phyloP scores from a whole-genome alignment of 2,797 vertebrate species.

The Sciurus vulgaris region DNA sequence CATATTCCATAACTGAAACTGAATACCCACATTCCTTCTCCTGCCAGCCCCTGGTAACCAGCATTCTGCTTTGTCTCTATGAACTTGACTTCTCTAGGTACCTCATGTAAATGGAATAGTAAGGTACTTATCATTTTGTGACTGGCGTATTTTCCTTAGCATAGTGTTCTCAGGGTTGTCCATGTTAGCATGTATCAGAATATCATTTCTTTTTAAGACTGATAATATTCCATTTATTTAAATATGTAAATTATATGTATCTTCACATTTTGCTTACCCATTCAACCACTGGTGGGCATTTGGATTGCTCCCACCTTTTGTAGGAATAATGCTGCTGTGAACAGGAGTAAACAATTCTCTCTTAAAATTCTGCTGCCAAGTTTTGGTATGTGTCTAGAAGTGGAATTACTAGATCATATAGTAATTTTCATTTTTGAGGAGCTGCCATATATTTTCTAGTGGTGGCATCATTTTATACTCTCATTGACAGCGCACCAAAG shows the following conservation, averaged over 20 bases:
- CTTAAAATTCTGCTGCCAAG: neutral
- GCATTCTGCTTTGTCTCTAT: neutral
- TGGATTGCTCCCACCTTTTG: neutral
- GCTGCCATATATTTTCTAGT: neutral
- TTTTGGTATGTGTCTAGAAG: neutral
- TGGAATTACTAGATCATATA: neutral
- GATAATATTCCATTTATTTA: neutral
- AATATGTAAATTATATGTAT: no score
- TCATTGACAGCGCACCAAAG: neutral
- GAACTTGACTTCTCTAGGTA: neutral
- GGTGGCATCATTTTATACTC: neutral
- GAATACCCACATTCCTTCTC: neutral
- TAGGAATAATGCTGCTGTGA: neutral
- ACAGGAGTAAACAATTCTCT: neutral
- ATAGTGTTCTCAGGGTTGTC: neutral
- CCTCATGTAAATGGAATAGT: neutral
- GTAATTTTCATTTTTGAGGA: constrained; percentile 32
- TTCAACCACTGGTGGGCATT: neutral
- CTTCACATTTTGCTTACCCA: neutral
- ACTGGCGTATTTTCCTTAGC: constrained; percentile 5
- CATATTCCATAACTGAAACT: neutral
- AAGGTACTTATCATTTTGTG: neutral
- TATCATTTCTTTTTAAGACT: constrained; percentile 22
- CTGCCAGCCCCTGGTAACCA: neutral
- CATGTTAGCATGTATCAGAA: neutral